Evolutionary conservation across 2,797 vertebrate genomes (phyloP), one percentile per base, ranked within the genome.

Genomic region (Pelodytes ibericus): DNA sequence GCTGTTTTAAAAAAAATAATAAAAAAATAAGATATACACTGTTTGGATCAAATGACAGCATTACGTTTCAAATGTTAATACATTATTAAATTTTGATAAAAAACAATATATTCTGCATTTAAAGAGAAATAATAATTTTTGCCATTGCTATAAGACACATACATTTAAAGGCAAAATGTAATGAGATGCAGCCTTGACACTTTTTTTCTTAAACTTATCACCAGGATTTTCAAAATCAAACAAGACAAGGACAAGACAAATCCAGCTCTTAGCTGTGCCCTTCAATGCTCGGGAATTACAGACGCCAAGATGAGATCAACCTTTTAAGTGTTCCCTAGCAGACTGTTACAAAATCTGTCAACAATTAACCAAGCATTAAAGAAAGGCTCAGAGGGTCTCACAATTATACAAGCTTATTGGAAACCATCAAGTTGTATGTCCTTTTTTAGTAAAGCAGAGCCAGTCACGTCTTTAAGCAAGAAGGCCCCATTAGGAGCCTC

Each of bases 361-460:
- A 74, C 59, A 81, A 74, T 80, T 80, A 83, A 72, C 44, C 44
- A 71, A 69, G 80, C 74, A 77, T 77, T 72, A 60, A 77, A 76
- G 69, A 74, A 66, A 70, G 22, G 57, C 73, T 74, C 70, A 80
- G 24, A 66, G 49, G 70, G 79, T 83, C 71, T 68, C 62, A 80
- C 70, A 75, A 69, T 71, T 80, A 76, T 71, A 71, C 22, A 72
- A 41, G 68, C 63, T 80, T 75, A 74, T 77, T 80, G 73, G 56
- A 81, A 80, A 71, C 53, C 53, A 59, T 80, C 74, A 65, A 68
- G 47, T 72, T 41, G 20, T 39, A 74, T 53, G 60, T 57, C 61
- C 63, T 71, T 24, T 31, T 29, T 10, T 67, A 30, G 27, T 13
- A 56, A 60, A 68, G 61, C 39, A 60, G 65, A 53, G 26, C 10